Percentiles rank a stretch among this genome's conserved stretches.
Conservation (phyloP, 1,140 invertebrate species). For the Musca vetustissima region DNA sequence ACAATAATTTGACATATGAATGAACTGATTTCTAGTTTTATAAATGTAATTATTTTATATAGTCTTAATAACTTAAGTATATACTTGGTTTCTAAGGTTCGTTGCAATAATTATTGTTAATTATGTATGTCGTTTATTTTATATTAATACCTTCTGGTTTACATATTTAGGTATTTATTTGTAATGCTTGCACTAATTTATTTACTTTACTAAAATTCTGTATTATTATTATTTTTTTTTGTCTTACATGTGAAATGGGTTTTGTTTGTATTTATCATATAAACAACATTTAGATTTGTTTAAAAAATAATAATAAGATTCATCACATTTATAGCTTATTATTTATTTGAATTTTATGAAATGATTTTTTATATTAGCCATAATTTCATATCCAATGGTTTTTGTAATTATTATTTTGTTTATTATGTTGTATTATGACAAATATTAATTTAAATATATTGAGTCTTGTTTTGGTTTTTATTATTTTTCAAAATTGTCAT, state of each 20-base stretch:
- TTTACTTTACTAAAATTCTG: constrained; percentile 7
- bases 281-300: constrained; percentile 51
- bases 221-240: constrained; percentile 21
- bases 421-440: background rate
- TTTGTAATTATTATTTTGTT: no score
- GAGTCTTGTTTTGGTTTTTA: background rate
- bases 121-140: no score
- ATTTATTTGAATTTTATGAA: background rate
- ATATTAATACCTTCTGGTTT: constrained; percentile 27
- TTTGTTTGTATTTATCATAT: constrained; percentile 32
- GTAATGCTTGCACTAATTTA: constrained; percentile 32
- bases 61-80: background rate
- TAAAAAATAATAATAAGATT: constrained; percentile 24
- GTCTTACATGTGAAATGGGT: no score
- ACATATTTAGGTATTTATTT: constrained; percentile 40
- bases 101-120: background rate
- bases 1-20: no score
- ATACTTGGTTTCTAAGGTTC: background rate
- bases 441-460: no score
- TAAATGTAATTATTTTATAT: no score
- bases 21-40: no score
- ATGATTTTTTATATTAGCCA: background rate
- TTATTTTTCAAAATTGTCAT: no score
- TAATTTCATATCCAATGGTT: background rate
- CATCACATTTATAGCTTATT: constrained; percentile 22